Base-by-base conservation (phyloP, 2,888 invertebrate genomes). In the Mystacides longicornis region DNA sequence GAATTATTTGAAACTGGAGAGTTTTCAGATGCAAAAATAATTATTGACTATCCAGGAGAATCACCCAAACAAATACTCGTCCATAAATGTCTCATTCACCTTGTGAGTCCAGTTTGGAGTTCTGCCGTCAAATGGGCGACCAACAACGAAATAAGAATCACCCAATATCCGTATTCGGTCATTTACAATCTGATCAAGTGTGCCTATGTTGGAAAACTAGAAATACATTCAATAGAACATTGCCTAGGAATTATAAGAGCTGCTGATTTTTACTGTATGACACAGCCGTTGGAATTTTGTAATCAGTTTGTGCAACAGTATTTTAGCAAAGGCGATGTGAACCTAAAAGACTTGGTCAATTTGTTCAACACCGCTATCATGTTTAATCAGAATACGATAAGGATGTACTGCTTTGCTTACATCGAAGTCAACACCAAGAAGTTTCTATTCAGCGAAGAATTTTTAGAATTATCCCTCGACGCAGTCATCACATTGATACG, bases 341-440 rank as follows among this genome's bases (percentile, higher is more conserved):
- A 9, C 9, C 4, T 52, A 0, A 23, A 16, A 19, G 57, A 57
- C 16, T 42, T 60, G 3, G 31, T 60, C 7, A n/a, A 46, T 1
- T n/a, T 57, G 5, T 54, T 60, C 5, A 55, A 60, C 18, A 31
- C 23, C 2, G 57, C 55, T n/a, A 43, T 47, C 0, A 11, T 55
- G 18, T 50, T 47, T 7, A 45, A 57, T 20, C n/a, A 45, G 1
- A 16, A 42, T 7, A 23, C 18, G 3, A 43, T 60, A 1, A 20
- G 43, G 7, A 31, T 27, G 7, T 37, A 43, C 18, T 57, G 55
- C 20, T 23, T 60, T 9, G 57, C 52, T 1, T 60, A 51, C 33
- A 53, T 60, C 2, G 51, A 60, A 53, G 57, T 57, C 20, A 60
- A 57, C 23, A 49, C 57, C 2, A 48, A 50, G 7, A 23, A 22